Conservation (phyloP, 2,113 vertebrate species). For the Octodon degus region DNA sequence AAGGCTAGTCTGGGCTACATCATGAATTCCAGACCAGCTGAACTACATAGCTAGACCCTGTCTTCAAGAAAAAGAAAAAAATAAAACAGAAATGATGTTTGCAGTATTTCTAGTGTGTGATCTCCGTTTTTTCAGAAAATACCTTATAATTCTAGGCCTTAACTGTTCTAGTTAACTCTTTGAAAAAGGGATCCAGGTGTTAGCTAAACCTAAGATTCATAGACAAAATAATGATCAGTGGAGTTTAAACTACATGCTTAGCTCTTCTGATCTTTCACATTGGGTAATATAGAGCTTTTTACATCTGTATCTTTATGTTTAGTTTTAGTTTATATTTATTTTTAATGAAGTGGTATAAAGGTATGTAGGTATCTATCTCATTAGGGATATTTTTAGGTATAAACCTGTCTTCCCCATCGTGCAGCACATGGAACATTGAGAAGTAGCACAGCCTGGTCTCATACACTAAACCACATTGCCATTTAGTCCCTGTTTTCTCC, state of each 20-base stretch:
- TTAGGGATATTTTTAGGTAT: background rate
- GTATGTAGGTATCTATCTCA: background rate
- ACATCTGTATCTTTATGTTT: conserved; percentile 4
- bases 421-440: background rate
- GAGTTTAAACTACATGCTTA: background rate
- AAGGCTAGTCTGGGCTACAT: background rate
- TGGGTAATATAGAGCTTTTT: background rate
- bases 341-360: conserved; percentile 37
- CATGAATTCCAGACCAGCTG: background rate
- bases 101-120: background rate
- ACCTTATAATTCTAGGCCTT: conserved; percentile 22
- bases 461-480: background rate
- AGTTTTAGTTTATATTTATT: conserved; percentile 54
- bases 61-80: background rate
- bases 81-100: conserved; percentile 11
- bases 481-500: background rate
- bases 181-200: background rate
- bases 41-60: background rate
- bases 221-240: conserved; percentile 13
- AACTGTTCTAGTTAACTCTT: conserved; percentile 25
- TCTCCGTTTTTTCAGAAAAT: conserved; percentile 42
- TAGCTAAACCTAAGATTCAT: conserved; percentile 19
- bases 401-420: background rate
- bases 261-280: background rate
- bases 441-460: conserved; percentile 10